Conservation (phyloP, 2,797 vertebrate genomes). For the Anableps anableps region DNA sequence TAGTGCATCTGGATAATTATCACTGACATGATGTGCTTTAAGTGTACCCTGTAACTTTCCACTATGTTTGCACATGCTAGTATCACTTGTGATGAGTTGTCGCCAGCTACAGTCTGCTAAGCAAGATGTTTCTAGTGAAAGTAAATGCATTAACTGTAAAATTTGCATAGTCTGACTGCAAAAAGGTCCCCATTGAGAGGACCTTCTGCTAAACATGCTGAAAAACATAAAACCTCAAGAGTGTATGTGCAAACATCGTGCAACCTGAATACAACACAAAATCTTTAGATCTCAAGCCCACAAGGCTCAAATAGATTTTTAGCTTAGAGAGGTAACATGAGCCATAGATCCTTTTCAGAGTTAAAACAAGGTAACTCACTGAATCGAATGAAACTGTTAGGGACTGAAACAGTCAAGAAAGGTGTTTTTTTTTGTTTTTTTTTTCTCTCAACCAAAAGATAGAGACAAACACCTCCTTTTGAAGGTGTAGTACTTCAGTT, state of each 20-base stretch:
- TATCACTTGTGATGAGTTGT: constrained; percentile 17
- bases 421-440: constrained; percentile 30
- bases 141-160: constrained; percentile 70
- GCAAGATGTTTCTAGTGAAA: constrained; percentile 43
- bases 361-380: constrained; percentile 61
- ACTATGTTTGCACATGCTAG: not conserved
- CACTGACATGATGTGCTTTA: constrained; percentile 31
- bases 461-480: constrained; percentile 1
- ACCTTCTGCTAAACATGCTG: constrained; percentile 80
- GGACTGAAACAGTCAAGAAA: constrained; percentile 42
- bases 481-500: constrained; percentile 6
- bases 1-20: constrained; percentile 41
- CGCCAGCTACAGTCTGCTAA: constrained; percentile 35
- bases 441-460: constrained; percentile 18
- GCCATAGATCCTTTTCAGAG: constrained; percentile 67
- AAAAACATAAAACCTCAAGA: constrained; percentile 72
- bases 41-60: constrained; percentile 29
- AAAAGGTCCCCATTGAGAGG: constrained; percentile 76
- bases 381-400: constrained; percentile 53
- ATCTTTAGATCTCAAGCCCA: constrained; percentile 74
- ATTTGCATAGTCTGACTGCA: constrained; percentile 77
- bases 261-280: constrained; percentile 78
- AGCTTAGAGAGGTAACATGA: constrained; percentile 74
- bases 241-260: constrained; percentile 71
- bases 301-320: constrained; percentile 77